These are phyloP conservation scores for Eurypyga helias DNA, from an alignment of 2,113 vertebrate species.

Conservation along the genomic window DNA sequence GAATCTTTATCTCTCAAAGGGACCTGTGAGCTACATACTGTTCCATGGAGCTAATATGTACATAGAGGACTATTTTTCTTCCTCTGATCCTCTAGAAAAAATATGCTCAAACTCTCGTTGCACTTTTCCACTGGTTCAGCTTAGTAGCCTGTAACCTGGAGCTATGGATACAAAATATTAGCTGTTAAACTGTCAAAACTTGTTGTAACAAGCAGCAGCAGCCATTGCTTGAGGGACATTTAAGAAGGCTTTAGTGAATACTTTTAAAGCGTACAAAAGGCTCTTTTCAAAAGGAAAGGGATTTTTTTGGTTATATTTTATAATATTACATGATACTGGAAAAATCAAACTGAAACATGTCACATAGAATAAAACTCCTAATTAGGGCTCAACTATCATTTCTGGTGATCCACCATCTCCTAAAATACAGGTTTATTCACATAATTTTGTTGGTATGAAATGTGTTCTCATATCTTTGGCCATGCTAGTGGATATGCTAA, in stretches of 20 bases:
- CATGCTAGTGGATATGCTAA: background rate
- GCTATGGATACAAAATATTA: background rate
- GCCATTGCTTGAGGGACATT: background rate
- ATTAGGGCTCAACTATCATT: background rate
- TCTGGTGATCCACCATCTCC: background rate
- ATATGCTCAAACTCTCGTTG: background rate
- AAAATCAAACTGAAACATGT: conserved; percentile 17
- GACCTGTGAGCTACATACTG: background rate
- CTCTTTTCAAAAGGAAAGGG: background rate
- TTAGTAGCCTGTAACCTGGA: background rate
- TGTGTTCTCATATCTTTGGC: background rate
- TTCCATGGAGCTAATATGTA: background rate
- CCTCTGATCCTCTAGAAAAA: background rate
- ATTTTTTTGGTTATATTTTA: background rate
- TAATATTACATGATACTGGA: background rate
- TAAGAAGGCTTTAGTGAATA: background rate
- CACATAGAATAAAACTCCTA: background rate
- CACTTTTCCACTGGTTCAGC: background rate
- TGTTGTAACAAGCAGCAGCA: background rate
- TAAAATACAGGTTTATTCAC: background rate
- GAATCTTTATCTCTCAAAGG: background rate
- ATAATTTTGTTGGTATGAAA: background rate
- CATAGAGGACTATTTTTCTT: background rate
- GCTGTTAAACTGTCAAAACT: conserved; percentile 26
- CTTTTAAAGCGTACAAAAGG: background rate